Percentiles rank a stretch among this genome's conserved stretches.
Evolutionary conservation across 1,140 invertebrate species (phyloP).

Genomic region (Drosophila novamexicana): DNA sequence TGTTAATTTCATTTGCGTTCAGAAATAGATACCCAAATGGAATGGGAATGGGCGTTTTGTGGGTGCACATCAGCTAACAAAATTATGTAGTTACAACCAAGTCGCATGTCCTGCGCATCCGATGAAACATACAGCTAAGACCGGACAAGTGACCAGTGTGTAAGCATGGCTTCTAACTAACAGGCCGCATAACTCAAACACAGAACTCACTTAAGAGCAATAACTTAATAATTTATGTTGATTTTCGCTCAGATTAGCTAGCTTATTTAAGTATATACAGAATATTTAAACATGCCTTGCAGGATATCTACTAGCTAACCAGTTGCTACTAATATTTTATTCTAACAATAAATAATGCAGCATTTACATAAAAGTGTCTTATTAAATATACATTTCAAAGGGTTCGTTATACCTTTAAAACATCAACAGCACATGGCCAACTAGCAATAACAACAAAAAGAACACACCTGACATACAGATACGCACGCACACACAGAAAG

Average conservation of each 20-base stretch:
- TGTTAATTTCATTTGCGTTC: conserved; percentile 75
- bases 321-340: not conserved
- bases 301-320: not conserved
- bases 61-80: conserved; percentile 51
- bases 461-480: conserved; percentile 40
- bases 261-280: too few species aligned
- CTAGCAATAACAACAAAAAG: not conserved
- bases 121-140: not conserved
- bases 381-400: conserved; percentile 54
- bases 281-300: too few species aligned
- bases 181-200: not conserved
- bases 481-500: not conserved
- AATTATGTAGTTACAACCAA: conserved; percentile 44
- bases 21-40: conserved; percentile 69
- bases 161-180: not conserved
- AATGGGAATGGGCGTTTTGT: conserved; percentile 37
- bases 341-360: conserved; percentile 37
- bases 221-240: not conserved
- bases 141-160: not conserved
- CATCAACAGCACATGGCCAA: not conserved
- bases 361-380: conserved; percentile 34
- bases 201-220: not conserved
- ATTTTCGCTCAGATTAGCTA: too few species aligned
- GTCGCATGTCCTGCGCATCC: conserved; percentile 1
- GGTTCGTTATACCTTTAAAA: not conserved